phyloP scores from a whole-genome alignment of 2,797 vertebrate genomes.

The Taeniopygia guttata region DNA sequence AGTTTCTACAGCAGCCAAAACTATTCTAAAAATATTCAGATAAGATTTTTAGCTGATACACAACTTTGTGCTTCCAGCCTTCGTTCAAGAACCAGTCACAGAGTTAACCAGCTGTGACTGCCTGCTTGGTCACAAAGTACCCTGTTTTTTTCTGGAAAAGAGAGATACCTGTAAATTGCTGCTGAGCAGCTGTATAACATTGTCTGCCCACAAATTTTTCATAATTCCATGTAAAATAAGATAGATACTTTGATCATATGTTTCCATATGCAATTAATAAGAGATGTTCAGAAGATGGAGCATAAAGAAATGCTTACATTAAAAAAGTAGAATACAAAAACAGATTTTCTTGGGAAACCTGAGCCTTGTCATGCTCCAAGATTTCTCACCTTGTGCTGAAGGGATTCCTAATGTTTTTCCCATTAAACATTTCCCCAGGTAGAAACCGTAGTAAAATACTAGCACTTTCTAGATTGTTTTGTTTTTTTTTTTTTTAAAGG shows the following conservation, averaged over 20 bases:
- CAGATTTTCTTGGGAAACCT: background rate
- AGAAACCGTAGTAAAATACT: background rate
- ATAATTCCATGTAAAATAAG: background rate
- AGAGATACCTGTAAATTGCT: background rate
- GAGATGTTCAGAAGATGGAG: background rate
- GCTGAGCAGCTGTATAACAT: background rate
- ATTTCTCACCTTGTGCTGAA: background rate
- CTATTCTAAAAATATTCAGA: background rate
- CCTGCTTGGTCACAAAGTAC: too few species aligned
- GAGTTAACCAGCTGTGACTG: background rate
- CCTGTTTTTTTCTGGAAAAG: background rate
- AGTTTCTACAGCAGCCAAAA: background rate
- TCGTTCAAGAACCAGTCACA: background rate
- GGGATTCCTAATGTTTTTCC: background rate
- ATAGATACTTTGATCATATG: background rate
- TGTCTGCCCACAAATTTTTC: background rate
- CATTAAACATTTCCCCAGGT: fast-evolving
- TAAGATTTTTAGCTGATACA: background rate
- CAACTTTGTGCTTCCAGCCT: background rate
- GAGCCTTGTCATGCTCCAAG: background rate
- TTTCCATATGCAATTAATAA: background rate
- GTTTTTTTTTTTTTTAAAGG: background rate
- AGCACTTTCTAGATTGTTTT: background rate
- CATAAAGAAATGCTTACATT: background rate
- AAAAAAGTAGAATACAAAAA: background rate